Evolutionary conservation across 2,113 vertebrate genomes (phyloP).

Genomic region (Callaeas wilsoni): DNA sequence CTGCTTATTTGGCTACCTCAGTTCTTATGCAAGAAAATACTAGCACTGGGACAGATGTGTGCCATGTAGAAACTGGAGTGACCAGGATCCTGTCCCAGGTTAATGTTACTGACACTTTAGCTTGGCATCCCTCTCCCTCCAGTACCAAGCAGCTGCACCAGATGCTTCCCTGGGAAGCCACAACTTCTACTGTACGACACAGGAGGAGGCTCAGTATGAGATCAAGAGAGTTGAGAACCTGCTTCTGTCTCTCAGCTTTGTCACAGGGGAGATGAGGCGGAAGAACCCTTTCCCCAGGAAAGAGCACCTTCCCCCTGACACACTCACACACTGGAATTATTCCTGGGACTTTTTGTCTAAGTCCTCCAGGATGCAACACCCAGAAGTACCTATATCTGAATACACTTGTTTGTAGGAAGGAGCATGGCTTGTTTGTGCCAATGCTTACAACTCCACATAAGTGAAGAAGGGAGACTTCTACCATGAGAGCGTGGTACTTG

Average conservation of each 20-base stretch:
- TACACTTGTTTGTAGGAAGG: not conserved
- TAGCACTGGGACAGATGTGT: not conserved
- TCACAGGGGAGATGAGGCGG: not conserved
- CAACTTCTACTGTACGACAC: not conserved
- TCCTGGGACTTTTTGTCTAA: not conserved
- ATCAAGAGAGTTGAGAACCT: not conserved
- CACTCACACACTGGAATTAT: not conserved
- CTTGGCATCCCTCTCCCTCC: not conserved
- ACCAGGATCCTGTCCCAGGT: not conserved
- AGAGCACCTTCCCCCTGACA: not conserved
- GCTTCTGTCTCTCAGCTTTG: not conserved
- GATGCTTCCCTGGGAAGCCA: not conserved
- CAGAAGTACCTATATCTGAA: not conserved
- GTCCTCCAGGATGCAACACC: not conserved
- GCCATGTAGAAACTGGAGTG: not conserved
- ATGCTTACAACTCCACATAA: not conserved
- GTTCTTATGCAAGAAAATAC: not conserved
- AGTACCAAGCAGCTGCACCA: not conserved
- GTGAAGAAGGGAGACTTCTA: not conserved
- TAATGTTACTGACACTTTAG: not conserved
- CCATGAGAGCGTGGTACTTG: accelerated
- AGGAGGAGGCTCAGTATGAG: not conserved
- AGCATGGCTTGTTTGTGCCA: not conserved
- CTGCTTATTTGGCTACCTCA: not conserved
- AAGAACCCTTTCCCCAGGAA: not conserved